Evolutionary conservation across 2,113 vertebrate species (phyloP).

Genomic region (Rafetus swinhoei): DNA sequence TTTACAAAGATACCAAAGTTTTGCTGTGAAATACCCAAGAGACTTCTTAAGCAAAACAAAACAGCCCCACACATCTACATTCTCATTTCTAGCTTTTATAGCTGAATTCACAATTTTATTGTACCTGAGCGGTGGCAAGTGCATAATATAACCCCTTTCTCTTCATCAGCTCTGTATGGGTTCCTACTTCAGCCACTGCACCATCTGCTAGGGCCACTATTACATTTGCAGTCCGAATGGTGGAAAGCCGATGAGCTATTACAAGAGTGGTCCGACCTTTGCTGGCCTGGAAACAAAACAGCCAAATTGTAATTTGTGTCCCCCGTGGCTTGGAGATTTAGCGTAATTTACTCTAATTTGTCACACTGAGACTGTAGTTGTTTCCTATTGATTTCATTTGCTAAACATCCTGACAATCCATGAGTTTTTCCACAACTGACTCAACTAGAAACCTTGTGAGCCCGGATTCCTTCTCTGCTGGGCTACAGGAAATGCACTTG

Average conservation of each 20-base stretch:
- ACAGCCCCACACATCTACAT: background rate
- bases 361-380: background rate
- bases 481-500: background rate
- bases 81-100: background rate
- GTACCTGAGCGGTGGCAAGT: constrained; percentile 71
- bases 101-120: background rate
- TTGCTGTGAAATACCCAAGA: background rate
- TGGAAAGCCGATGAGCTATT: constrained; percentile 67
- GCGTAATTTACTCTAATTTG: background rate
- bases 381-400: background rate
- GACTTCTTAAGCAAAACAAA: background rate
- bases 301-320: background rate
- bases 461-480: background rate
- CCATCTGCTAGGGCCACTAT: constrained; percentile 66
- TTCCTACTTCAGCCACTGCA: constrained; percentile 60
- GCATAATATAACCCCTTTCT: constrained; percentile 62
- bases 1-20: background rate
- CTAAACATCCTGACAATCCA: background rate
- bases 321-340: background rate
- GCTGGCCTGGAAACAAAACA: constrained; percentile 45
- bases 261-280: constrained; percentile 72
- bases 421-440: background rate
- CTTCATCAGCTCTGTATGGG: constrained; percentile 65
- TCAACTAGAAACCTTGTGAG: background rate
- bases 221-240: constrained; percentile 58